Conservation (phyloP, 2,113 vertebrate species). For the Chascanopsetta lugubris region DNA sequence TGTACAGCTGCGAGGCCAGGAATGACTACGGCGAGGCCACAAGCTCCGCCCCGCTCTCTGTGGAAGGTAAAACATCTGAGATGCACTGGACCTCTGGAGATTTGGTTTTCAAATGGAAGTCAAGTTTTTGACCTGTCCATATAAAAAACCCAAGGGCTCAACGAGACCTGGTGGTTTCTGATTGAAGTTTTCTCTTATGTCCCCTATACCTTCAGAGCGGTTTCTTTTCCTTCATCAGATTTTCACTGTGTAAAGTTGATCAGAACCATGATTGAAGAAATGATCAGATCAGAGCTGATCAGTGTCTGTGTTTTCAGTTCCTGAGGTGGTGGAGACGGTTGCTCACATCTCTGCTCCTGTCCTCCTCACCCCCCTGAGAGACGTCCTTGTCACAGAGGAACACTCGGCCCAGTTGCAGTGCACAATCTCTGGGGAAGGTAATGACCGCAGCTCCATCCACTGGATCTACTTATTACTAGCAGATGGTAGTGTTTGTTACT, state of each 20-base stretch:
- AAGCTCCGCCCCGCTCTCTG: conserved; percentile 88
- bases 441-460: background rate
- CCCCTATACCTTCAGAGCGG: too few relatives aligned
- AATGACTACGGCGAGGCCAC: conserved; percentile 88
- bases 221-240: background rate
- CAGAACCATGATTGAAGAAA: background rate
- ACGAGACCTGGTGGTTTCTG: too few relatives aligned
- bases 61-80: conserved; percentile 84
- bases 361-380: conserved; percentile 83
- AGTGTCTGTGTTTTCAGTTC: conserved; percentile 76
- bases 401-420: conserved; percentile 88
- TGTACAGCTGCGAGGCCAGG: conserved; percentile 90
- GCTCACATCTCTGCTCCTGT: conserved; percentile 84
- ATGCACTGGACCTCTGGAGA: background rate
- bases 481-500: background rate
- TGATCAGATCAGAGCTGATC: background rate
- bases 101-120: background rate
- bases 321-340: conserved; percentile 87
- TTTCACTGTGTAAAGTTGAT: background rate
- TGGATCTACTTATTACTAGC: background rate
- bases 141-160: too few relatives aligned
- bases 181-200: too few relatives aligned
- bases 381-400: conserved; percentile 85
- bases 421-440: conserved; percentile 91
- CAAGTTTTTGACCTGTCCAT: too few relatives aligned